A percentile compares a stretch with the other conserved stretches of the same genome.
Conservation (phyloP, 92 coral and sea anemone genomes). For the Zoanthus sansibaricus region DNA sequence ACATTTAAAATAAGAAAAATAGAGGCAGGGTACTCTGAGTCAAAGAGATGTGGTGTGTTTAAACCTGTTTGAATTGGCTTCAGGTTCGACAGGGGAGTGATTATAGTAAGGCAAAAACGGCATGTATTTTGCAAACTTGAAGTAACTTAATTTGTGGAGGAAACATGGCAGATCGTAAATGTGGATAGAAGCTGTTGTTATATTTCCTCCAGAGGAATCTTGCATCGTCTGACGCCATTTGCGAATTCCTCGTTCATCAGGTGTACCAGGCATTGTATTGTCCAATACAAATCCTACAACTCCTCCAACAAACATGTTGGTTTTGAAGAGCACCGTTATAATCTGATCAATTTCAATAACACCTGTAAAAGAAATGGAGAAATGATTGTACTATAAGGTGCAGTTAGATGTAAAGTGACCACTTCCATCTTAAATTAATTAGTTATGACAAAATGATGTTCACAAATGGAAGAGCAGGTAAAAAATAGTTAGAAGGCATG, state of each 20-base stretch:
- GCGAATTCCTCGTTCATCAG: constrained; percentile 89
- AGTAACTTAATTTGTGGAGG: constrained; percentile 71
- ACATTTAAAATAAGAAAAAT: too few relatives aligned
- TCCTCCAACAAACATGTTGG: constrained; percentile 96
- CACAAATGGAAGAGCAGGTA: too few relatives aligned
- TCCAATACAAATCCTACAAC: constrained; percentile 79
- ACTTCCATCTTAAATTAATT: too few relatives aligned
- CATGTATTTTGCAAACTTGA: constrained; percentile 68
- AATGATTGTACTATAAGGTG: too few relatives aligned
- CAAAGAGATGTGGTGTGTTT: not conserved
- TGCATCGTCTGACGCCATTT: constrained; percentile 69
- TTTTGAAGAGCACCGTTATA: constrained; percentile 79
- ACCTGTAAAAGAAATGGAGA: constrained; percentile 48
- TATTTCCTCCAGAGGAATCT: constrained; percentile 50
- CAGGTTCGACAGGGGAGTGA: not conserved
- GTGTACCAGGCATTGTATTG: constrained; percentile 94
- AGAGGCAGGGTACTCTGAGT: not conserved
- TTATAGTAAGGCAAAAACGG: constrained; percentile 74
- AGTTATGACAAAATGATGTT: too few relatives aligned
- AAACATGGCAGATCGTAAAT: constrained; percentile 83
- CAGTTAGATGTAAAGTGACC: too few relatives aligned
- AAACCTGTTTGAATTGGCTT: too few relatives aligned
- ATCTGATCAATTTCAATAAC: constrained; percentile 82
- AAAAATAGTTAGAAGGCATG: too few relatives aligned
- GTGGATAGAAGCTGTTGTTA: constrained; percentile 67